Conservation (phyloP, 1,140 invertebrate species). For the Lepidurus packardi region DNA sequence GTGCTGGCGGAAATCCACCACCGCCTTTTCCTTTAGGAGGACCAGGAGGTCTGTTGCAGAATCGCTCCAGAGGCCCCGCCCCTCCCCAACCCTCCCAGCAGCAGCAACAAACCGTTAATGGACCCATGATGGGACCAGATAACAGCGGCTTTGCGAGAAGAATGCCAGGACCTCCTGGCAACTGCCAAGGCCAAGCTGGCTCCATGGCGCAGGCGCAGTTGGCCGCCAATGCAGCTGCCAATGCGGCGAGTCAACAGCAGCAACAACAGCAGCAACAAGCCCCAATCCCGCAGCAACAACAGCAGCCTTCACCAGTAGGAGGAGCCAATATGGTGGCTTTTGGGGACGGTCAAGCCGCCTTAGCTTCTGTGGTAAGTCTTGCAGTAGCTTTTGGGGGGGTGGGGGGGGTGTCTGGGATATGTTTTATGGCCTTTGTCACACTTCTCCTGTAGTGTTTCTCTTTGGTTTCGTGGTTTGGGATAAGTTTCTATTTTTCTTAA, state of each 20-base stretch:
- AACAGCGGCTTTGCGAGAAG: not conserved
- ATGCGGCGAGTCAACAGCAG: conserved; percentile 32
- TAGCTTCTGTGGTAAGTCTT: conserved; percentile 16
- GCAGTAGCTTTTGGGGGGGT: not conserved
- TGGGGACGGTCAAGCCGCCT: conserved; percentile 3
- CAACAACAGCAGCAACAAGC: conserved; percentile 32
- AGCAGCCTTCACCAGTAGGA: conserved; percentile 29
- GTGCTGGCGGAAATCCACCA: conserved; percentile 27
- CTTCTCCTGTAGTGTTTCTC: no score
- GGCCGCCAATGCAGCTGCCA: conserved; percentile 32
- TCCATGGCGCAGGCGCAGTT: not conserved
- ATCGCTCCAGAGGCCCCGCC: not conserved
- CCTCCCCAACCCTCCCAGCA: conserved; percentile 10
- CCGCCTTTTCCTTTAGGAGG: conserved; percentile 5
- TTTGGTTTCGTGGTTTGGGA: no score
- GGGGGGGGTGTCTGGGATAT: not conserved
- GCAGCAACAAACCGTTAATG: conserved; percentile 28
- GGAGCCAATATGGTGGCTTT: conserved; percentile 23
- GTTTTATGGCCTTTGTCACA: not conserved
- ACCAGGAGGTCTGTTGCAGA: conserved; percentile 19
- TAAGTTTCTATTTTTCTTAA: no score
- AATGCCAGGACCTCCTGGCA: conserved; percentile 24
- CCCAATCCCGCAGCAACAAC: conserved; percentile 27
- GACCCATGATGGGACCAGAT: not conserved
- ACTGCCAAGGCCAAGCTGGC: conserved; percentile 12